These are phyloP conservation scores for Hapalemur alaotrensis DNA, from an alignment of 2,797 vertebrate species.

Conservation along the genomic window DNA sequence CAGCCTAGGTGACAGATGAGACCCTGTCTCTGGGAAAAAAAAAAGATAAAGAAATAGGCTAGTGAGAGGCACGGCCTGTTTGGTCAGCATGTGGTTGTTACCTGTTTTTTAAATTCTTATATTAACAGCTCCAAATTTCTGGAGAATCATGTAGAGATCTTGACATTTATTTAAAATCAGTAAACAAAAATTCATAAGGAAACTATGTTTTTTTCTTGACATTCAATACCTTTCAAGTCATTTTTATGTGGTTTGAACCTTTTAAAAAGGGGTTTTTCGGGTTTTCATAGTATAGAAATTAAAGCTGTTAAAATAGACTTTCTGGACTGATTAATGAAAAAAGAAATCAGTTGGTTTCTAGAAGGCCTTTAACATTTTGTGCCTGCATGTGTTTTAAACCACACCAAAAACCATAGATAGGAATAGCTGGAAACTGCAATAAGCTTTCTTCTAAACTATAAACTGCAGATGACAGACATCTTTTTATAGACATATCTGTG, in stretches of 20 bases:
- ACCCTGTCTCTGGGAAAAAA: too few relatives aligned
- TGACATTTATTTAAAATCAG: slow-evolving; percentile 44
- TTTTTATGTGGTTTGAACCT: slow-evolving; percentile 41
- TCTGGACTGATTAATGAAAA: slow-evolving; percentile 61
- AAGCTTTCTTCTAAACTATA: slow-evolving; percentile 71
- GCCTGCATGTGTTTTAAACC: slow-evolving; percentile 54
- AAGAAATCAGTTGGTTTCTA: slow-evolving; percentile 65
- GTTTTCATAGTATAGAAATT: slow-evolving; percentile 71
- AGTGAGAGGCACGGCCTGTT: background rate
- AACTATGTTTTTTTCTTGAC: slow-evolving; percentile 37
- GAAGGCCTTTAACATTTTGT: slow-evolving; percentile 70
- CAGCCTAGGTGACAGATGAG: too few relatives aligned
- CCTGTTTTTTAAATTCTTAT: slow-evolving; percentile 7
- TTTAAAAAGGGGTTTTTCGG: slow-evolving; percentile 47
- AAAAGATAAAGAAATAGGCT: background rate
- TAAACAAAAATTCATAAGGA: slow-evolving; percentile 45
- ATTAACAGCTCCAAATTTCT: background rate
- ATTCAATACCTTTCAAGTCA: slow-evolving; percentile 58
- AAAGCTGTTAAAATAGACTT: slow-evolving; percentile 65
- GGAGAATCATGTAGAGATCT: background rate
- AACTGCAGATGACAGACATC: slow-evolving; percentile 72
- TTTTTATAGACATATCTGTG: slow-evolving; percentile 74
- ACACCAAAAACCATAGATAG: slow-evolving; percentile 44
- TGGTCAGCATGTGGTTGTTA: background rate
- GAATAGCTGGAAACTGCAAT: slow-evolving; percentile 41